phyloP scores from a whole-genome alignment of 2,113 vertebrate genomes.

The Hymenochirus boettgeri region DNA sequence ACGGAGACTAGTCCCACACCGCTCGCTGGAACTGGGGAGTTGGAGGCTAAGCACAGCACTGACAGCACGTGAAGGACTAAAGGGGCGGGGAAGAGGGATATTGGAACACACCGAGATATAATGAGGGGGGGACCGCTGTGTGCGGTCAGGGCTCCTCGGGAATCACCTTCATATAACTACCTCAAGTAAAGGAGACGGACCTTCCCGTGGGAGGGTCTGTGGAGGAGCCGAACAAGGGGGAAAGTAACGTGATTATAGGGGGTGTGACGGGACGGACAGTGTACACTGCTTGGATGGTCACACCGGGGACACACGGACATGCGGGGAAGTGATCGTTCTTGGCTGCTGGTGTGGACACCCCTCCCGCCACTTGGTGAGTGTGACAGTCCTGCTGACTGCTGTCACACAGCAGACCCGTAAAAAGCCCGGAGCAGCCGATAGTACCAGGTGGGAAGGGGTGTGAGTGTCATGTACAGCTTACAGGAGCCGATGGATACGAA shows the following conservation, averaged over 20 bases:
- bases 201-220: background rate
- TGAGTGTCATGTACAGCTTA: slow-evolving; percentile 46
- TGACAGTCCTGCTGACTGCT: no score
- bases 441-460: background rate
- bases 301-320: background rate
- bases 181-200: background rate
- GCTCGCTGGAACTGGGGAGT: background rate
- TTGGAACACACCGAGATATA: background rate
- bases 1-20: background rate
- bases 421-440: background rate
- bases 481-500: slow-evolving; percentile 19
- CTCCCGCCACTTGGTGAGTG: no score
- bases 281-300: background rate
- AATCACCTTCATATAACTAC: background rate
- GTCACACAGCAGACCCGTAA: slow-evolving; percentile 11
- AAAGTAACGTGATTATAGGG: background rate
- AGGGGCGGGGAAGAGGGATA: background rate
- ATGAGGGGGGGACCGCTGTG: slow-evolving; percentile 10
- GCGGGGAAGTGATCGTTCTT: background rate
- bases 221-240: background rate
- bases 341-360: no score
- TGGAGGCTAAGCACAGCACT: slow-evolving; percentile 1
- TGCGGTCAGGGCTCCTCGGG: background rate
- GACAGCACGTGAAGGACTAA: slow-evolving; percentile 12
- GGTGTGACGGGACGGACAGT: background rate